A percentile compares a stretch with the other conserved stretches of the same genome.
Evolutionary conservation across 1,140 invertebrate species (phyloP).

Genomic region (Pinna nobilis): DNA sequence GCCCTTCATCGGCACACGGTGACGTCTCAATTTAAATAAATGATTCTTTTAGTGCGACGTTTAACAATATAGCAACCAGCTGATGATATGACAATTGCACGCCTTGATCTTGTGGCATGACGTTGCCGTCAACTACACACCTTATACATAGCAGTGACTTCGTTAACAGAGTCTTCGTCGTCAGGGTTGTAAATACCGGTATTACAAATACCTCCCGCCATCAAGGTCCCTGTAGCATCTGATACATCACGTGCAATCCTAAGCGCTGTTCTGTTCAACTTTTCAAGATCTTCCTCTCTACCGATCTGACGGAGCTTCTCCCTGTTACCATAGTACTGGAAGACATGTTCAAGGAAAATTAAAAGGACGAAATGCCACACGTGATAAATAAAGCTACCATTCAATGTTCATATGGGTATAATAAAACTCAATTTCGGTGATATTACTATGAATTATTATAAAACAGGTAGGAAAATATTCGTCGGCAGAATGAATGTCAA

Average conservation of each 20-base stretch:
- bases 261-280: conserved; percentile 58
- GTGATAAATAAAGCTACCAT: no score
- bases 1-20: no score
- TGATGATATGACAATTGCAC: no score
- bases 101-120: no score
- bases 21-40: no score
- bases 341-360: neutral
- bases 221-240: conserved; percentile 55
- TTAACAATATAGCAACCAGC: no score
- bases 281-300: conserved; percentile 57
- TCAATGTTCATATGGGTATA: no score
- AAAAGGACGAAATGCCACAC: neutral
- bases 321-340: conserved; percentile 66
- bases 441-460: no score
- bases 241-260: conserved; percentile 63
- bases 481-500: no score
- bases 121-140: conserved; percentile 32
- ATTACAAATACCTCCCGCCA: conserved; percentile 68
- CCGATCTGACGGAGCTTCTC: conserved; percentile 59
- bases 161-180: conserved; percentile 33
- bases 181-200: conserved; percentile 46
- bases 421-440: no score
- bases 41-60: no score
- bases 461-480: no score
- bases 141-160: conserved; percentile 50